Evolutionary conservation across 2,113 vertebrate species (phyloP), one percentile per base, ranked within the genome.

Genomic region (Archilochus colubris): DNA sequence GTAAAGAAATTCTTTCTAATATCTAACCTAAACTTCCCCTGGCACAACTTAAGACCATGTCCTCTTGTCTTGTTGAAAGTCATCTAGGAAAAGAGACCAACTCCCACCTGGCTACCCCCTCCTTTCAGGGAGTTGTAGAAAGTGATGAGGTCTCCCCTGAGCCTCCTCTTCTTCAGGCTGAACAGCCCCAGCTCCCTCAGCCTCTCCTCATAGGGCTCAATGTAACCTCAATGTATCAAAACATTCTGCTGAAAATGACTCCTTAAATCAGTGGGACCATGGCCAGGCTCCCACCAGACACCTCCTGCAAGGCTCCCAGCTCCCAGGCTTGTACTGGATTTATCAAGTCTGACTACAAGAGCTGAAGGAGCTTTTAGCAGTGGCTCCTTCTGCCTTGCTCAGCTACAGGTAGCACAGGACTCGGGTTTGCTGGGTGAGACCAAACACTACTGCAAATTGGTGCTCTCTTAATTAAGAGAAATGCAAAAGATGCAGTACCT

Each of bases 391-490:
- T 82, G 63, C 58, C 20, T 70, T 4, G 1, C 5, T 28, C 25
- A 23, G 16, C 33, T 63, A 59, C 22, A 63, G 53, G 62, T 36
- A 67, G 24, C n/a, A 33, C 31, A 55, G 36, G 38, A 68, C 5
- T 12, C 18, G 15, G n/a, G 7, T 75, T 53, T 54, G 36, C 43
- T 53, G 31, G 46, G 44, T 82, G 48, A 79, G 22, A 57, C 15
- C 19, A 75, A 72, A n/a, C 5, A 5, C 14, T 58, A 25, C 12
- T 1, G 0, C 27, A n/a, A 11, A 53, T 4, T 3, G 7, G 5
- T 87, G 30, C 30, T 79, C 12, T 53, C 36, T 75, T 23, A 73
- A 5, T 6, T 55, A 21, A 31, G 30, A 67, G 30, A 79, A 70
- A n/a, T 46, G 14, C 30, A 73, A 76, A 85, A 69, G 20, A 19